Evolutionary conservation across 2,113 vertebrate genomes (phyloP).

Genomic region (Mugil cephalus): DNA sequence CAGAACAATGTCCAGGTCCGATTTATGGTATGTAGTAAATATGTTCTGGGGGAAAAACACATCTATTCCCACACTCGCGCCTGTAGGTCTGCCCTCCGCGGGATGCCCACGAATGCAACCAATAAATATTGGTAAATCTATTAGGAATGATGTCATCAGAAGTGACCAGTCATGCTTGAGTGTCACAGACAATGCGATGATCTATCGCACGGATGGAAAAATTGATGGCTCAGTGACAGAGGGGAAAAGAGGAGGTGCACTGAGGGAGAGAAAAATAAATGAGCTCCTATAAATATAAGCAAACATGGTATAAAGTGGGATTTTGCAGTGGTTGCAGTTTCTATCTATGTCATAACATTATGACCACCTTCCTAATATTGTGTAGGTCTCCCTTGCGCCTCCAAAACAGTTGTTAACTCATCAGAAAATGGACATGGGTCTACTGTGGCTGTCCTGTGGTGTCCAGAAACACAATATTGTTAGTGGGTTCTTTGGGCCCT

Average conservation of each 20-base stretch:
- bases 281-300: not conserved
- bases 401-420: too few relatives aligned
- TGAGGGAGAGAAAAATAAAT: not conserved
- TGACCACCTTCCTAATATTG: too few relatives aligned
- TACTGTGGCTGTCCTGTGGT: too few relatives aligned
- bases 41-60: conserved; percentile 33
- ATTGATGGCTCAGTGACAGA: conserved; percentile 15
- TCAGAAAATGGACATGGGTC: too few relatives aligned
- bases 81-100: conserved; percentile 18
- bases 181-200: conserved; percentile 3
- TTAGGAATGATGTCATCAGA: conserved; percentile 46
- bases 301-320: too few relatives aligned
- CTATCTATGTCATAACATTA: too few relatives aligned
- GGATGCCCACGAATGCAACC: conserved; percentile 33
- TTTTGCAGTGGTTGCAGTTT: too few relatives aligned
- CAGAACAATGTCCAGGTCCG: conserved; percentile 64
- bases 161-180: conserved; percentile 27
- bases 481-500: too few relatives aligned
- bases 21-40: conserved; percentile 71
- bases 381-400: too few relatives aligned
- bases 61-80: conserved; percentile 35
- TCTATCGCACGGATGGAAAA: conserved; percentile 18
- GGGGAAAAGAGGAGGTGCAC: not conserved
- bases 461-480: too few relatives aligned
- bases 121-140: conserved; percentile 54